These are phyloP conservation scores for Eurypyga helias DNA, from an alignment of 2,113 vertebrate genomes.

Conservation along the genomic window DNA sequence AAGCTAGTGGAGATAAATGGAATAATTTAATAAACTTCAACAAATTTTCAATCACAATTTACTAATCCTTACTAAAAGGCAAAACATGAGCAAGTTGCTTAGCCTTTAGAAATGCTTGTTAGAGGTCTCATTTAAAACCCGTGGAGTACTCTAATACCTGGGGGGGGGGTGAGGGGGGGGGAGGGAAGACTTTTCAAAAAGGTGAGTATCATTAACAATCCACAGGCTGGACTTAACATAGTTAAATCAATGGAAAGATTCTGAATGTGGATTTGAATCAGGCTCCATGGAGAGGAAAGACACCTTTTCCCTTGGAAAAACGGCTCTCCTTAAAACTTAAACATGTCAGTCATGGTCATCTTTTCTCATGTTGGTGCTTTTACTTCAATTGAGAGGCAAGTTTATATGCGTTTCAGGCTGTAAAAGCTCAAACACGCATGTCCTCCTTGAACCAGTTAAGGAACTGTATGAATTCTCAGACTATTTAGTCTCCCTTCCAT, in stretches of 20 bases:
- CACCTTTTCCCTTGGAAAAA: neutral
- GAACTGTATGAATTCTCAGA: neutral
- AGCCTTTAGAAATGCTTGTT: neutral
- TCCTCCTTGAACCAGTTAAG: neutral
- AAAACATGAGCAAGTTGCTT: neutral
- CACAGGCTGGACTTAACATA: neutral
- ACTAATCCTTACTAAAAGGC: neutral
- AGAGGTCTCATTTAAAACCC: neutral
- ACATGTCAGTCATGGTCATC: neutral
- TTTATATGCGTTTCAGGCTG: neutral
- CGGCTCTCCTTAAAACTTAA: neutral
- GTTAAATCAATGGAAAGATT: neutral
- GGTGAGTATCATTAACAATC: neutral
- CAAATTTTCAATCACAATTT: neutral
- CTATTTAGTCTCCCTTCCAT: neutral
- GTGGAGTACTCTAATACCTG: neutral
- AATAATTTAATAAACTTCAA: neutral
- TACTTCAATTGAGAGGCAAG: neutral
- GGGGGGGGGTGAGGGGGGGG: too few species aligned
- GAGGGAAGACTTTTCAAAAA: neutral
- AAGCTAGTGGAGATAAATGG: neutral
- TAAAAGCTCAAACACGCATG: neutral
- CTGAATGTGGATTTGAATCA: neutral
- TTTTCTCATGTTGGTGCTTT: neutral
- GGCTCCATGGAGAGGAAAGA: neutral